These are phyloP conservation scores for Nothura maculosa DNA, from an alignment of 2,797 vertebrate species.

Conservation along the genomic window DNA sequence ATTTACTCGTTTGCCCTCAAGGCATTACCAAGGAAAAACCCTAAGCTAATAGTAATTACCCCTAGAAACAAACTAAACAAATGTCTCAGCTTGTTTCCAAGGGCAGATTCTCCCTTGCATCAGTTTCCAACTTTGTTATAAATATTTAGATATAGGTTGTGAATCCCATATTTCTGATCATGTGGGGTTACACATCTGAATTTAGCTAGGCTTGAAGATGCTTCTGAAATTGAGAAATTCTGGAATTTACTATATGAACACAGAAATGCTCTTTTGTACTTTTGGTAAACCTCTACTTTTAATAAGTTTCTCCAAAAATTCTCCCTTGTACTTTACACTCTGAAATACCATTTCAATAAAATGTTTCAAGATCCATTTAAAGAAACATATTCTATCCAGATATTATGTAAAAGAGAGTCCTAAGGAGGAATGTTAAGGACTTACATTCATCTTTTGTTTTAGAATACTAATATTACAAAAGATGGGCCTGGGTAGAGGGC, in stretches of 20 bases:
- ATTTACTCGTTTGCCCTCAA: slow-evolving; percentile 56
- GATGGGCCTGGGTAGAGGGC: neutral
- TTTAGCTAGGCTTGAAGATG: neutral
- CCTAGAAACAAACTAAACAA: slow-evolving; percentile 28
- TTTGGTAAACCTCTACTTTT: neutral
- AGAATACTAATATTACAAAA: neutral
- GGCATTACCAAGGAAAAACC: slow-evolving; percentile 4
- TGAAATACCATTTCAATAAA: neutral
- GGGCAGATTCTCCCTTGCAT: neutral
- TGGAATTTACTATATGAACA: neutral
- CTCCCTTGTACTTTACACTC: neutral
- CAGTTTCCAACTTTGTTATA: neutral
- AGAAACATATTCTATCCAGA: neutral
- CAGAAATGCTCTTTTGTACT: neutral
- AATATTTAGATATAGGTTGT: slow-evolving; percentile 15
- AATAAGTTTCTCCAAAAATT: neutral
- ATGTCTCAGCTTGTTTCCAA: slow-evolving; percentile 11
- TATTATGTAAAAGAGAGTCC: neutral
- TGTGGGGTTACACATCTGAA: neutral
- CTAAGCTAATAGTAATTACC: slow-evolving; percentile 30
- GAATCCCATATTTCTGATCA: neutral
- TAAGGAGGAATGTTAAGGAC: neutral
- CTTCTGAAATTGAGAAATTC: neutral
- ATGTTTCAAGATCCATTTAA: neutral
- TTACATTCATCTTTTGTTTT: neutral